These are phyloP conservation scores for Verasper variegatus DNA, from an alignment of 2,113 vertebrate species.

Conservation along the genomic window DNA sequence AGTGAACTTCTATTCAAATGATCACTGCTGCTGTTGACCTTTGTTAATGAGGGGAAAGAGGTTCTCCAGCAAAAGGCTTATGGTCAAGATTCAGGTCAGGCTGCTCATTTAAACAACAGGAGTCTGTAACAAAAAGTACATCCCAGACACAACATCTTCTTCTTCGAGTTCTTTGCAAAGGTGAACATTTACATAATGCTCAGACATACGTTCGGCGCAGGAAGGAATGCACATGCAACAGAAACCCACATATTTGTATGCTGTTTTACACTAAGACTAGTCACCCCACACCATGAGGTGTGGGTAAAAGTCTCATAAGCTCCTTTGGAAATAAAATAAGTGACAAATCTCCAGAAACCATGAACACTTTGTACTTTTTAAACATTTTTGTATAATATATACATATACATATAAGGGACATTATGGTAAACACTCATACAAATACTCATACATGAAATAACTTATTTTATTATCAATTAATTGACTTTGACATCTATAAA, in stretches of 20 bases:
- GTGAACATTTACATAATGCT: slow-evolving; percentile 19
- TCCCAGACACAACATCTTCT: slow-evolving; percentile 17
- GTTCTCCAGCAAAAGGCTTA: slow-evolving; percentile 6
- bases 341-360: neutral
- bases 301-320: slow-evolving; percentile 23
- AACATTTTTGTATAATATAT: too few relatives aligned
- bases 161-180: slow-evolving; percentile 19
- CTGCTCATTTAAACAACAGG: slow-evolving; percentile 25
- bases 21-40: slow-evolving; percentile 7
- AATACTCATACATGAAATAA: too few relatives aligned
- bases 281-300: slow-evolving; percentile 23
- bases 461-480: too few relatives aligned
- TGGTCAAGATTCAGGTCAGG: slow-evolving; percentile 32
- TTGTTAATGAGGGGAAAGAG: neutral
- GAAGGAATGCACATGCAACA: neutral
- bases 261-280: slow-evolving; percentile 18
- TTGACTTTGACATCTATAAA: too few relatives aligned
- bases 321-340: slow-evolving; percentile 30
- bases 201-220: neutral
- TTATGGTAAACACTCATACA: neutral
- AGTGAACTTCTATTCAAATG: slow-evolving; percentile 2
- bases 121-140: slow-evolving; percentile 29
- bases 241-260: neutral
- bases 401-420: too few relatives aligned
- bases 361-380: neutral